Conservation (phyloP, 1,140 invertebrate species). For the Sycophila sp. region DNA sequence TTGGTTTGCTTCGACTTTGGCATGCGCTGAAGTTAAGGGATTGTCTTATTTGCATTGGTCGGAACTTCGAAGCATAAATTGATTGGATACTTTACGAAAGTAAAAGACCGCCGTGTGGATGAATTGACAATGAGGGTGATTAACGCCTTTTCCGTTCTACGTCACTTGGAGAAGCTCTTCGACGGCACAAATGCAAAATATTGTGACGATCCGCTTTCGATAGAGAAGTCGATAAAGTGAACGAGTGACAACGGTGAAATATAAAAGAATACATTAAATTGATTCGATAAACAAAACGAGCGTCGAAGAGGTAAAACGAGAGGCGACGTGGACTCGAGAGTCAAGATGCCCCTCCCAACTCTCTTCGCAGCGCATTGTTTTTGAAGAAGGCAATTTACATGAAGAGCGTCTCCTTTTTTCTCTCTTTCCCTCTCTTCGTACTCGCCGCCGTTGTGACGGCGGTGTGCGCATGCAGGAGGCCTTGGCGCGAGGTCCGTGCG, state of each 20-base stretch:
- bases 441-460: neutral
- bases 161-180: neutral
- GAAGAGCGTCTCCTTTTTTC: conserved; percentile 35
- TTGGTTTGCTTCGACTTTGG: no score
- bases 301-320: neutral
- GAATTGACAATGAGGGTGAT: neutral
- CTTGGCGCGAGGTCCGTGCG: neutral
- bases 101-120: no score
- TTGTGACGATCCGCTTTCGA: no score
- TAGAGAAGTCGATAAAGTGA: no score
- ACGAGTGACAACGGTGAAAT: neutral
- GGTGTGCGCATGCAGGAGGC: neutral
- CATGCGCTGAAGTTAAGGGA: no score
- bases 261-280: conserved; percentile 12
- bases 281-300: conserved; percentile 10
- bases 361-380: conserved; percentile 43
- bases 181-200: no score
- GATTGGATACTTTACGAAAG: no score
- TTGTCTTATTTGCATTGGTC: no score
- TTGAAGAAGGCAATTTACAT: conserved; percentile 50
- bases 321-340: conserved; percentile 1
- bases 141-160: no score
- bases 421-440: neutral
- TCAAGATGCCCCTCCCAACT: neutral
- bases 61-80: no score